A percentile compares a stretch with the other conserved stretches of the same genome.
These are phyloP conservation scores for Amblyopsis hoosieri DNA, from an alignment of 2,797 vertebrate genomes.

Conservation along the genomic window DNA sequence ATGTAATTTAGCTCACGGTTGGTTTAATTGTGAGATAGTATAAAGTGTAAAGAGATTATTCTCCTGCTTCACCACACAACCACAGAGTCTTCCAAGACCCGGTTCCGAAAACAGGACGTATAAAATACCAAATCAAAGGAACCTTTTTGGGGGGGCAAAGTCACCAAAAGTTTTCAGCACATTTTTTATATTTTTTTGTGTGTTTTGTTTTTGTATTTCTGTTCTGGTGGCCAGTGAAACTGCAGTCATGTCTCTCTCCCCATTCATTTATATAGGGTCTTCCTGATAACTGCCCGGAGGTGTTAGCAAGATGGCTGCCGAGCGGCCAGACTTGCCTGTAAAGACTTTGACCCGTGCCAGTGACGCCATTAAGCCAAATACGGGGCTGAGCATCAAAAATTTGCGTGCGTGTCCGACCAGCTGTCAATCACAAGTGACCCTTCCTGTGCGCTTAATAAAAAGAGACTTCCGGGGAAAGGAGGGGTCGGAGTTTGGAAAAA, in stretches of 20 bases:
- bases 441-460: slow-evolving; percentile 16
- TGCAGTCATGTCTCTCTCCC: not conserved
- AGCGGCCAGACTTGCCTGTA: too few species aligned
- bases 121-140: slow-evolving; percentile 53
- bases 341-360: not conserved
- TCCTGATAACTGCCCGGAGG: not conserved
- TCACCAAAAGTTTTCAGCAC: too few species aligned
- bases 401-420: not conserved
- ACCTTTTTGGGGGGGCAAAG: not conserved
- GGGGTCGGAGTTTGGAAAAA: slow-evolving; percentile 3
- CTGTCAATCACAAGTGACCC: slow-evolving; percentile 25
- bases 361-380: slow-evolving; percentile 35
- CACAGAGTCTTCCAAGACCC: slow-evolving; percentile 37
- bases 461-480: slow-evolving; percentile 9
- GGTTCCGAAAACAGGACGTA: slow-evolving; percentile 49
- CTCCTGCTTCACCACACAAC: slow-evolving; percentile 10
- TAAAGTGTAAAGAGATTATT: too few species aligned
- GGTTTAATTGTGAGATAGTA: not conserved
- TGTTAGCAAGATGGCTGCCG: too few species aligned
- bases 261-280: not conserved
- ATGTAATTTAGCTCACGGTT: too few species aligned
- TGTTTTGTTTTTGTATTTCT: too few species aligned
- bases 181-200: too few species aligned
- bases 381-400: not conserved
- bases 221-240: too few species aligned